Evolutionary conservation across 2,888 invertebrate species (phyloP).

Genomic region (Acronicta leporina): DNA sequence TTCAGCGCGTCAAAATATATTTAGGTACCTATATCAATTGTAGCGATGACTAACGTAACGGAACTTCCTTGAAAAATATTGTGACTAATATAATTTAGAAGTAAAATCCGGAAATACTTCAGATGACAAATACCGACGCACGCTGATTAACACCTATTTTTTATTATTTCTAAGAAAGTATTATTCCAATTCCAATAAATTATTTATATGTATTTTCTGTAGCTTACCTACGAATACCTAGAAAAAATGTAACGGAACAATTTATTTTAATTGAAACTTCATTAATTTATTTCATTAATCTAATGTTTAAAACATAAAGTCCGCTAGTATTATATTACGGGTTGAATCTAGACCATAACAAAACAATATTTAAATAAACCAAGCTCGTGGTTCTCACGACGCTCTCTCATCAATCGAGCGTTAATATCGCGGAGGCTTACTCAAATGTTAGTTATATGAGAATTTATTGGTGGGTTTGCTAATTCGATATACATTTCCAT

Average conservation of each 20-base stretch:
- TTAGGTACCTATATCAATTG: slow-evolving; percentile 36
- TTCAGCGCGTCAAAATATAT: slow-evolving; percentile 25
- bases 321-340: slow-evolving; percentile 32
- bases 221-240: slow-evolving; percentile 8
- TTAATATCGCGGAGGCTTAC: slow-evolving; percentile 57
- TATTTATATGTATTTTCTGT: slow-evolving; percentile 24
- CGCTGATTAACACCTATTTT: slow-evolving; percentile 40
- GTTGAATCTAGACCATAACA: slow-evolving; percentile 52
- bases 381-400: slow-evolving; percentile 53
- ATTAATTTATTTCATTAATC: slow-evolving; percentile 18
- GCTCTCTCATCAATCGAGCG: slow-evolving; percentile 56
- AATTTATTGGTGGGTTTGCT: slow-evolving; percentile 68
- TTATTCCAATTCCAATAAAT: no score
- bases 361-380: slow-evolving; percentile 50
- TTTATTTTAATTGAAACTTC: slow-evolving; percentile 25
- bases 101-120: slow-evolving; percentile 58
- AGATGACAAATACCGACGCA: slow-evolving; percentile 48
- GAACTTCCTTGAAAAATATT: slow-evolving; percentile 49
- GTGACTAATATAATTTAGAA: slow-evolving; percentile 55
- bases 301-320: slow-evolving; percentile 28
- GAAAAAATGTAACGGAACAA: slow-evolving; percentile 23
- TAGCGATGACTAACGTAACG: slow-evolving; percentile 53
- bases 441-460: slow-evolving; percentile 62
- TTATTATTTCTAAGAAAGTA: slow-evolving; percentile 31
- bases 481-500: slow-evolving; percentile 77